Evolutionary conservation across 2,888 invertebrate genomes (phyloP), one percentile per base, ranked within the genome.

Genomic region (Parasteatoda lunata): DNA sequence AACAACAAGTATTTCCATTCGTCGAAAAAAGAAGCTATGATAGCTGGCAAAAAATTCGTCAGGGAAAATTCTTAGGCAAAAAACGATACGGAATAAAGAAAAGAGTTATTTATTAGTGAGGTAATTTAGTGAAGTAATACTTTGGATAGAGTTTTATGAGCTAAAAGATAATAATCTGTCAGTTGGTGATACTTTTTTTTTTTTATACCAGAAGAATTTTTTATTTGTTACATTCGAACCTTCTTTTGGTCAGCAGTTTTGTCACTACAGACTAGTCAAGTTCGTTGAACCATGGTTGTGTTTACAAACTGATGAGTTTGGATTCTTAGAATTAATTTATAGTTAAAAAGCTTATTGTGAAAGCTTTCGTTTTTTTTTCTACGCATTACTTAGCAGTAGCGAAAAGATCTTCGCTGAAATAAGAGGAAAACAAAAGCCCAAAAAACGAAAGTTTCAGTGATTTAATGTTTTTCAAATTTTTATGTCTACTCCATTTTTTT

Each of bases 221-320:
- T 30, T 30, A 30, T 30, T 30, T n/a, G 68, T 8, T 9, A 45
- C 68, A 45, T 68, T 48, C 47, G 49, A 49, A n/a, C 70, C 49
- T 70, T 68, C 30, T 45, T 68, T 15, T 13, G 11, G 11, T 49
- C 70, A 70, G 48, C 70, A 11, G 47, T 15, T 70, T 13, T 70
- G 47, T 70, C 70, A 48, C n/a, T 70, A n/a, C 68, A 13, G 70
- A 70, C n/a, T 70, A 13, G 59, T 59, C 59, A 59, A 59, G 59
- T 59, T 59, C 59, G n/a, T 59, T 59, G 59, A 59, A 59, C 59
- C 59, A 59, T 11, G 9, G 59, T 9, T 13, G 9, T 59, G 59
- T 59, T 59, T 59, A 59, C 59, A 59, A 59, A 59, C 59, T 59
- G 9, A 30, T n/a, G 11, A 59, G 59, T 59, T 59, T 13, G 9